These are phyloP conservation scores for Drosophila melanica DNA, from an alignment of 1,140 invertebrate genomes.

Conservation along the genomic window DNA sequence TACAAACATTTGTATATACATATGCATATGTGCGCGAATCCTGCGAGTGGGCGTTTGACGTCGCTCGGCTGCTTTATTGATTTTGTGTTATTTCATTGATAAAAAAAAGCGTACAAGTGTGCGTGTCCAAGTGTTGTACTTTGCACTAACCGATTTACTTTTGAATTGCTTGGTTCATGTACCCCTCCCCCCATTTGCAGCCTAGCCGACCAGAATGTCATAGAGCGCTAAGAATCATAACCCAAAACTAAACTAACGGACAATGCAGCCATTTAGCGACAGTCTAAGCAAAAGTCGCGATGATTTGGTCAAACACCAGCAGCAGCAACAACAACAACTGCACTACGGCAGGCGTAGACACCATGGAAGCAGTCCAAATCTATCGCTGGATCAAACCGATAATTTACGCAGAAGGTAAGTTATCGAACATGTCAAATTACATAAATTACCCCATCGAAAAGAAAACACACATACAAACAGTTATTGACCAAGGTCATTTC, in stretches of 20 bases:
- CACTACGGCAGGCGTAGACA: conserved; percentile 62
- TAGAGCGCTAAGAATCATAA: conserved; percentile 42
- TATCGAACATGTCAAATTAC: conserved; percentile 3
- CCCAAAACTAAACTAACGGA: conserved; percentile 48
- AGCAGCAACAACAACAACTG: conserved; percentile 39
- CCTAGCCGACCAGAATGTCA: conserved; percentile 53
- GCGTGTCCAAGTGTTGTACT: conserved; percentile 11
- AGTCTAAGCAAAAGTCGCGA: conserved; percentile 81
- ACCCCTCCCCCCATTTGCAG: conserved; percentile 5
- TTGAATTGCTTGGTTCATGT: conserved; percentile 1
- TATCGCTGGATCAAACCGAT: conserved; percentile 79
- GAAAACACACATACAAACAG: neutral
- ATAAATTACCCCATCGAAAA: neutral
- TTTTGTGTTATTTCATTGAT: conserved; percentile 68
- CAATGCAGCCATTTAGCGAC: conserved; percentile 81
- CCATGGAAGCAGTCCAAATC: conserved; percentile 79
- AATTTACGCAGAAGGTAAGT: conserved; percentile 77
- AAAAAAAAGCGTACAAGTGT: conserved; percentile 43
- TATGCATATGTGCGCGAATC: conserved; percentile 29
- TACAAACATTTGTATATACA: conserved; percentile 2
- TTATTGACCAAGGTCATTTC: conserved; percentile 44
- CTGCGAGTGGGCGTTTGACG: conserved; percentile 55
- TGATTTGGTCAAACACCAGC: conserved; percentile 74
- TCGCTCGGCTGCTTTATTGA: conserved; percentile 50
- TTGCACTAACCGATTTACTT: conserved; percentile 21